Evolutionary conservation across 2,797 vertebrate genomes (phyloP), one percentile per base, ranked within the genome.

Genomic region (Sebastiscus tertius): DNA sequence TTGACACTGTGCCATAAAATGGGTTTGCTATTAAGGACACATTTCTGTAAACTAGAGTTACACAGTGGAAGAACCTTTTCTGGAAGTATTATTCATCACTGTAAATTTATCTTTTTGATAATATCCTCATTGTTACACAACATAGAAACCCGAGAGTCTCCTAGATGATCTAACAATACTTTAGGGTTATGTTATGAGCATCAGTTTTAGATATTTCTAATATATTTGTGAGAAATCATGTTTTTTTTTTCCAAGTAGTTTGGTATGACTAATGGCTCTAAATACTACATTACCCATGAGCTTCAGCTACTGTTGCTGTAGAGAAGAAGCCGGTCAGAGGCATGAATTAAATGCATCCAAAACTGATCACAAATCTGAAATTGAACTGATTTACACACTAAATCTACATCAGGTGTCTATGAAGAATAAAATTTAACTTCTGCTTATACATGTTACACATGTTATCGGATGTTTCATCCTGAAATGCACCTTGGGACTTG

Each of bases 401-500:
- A 1, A 66, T 66, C n/a, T 58, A 16, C 1, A 39, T 64, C 26
- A 54, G 61, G 14, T 55, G 34, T 62, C 29, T 61, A 1, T 2
- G 22, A 61, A 72, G n/a, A 8, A 34, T 34, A 73, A 24, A 54
- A 16, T n/a, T 61, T 2, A 33, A 20, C 59, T 60, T 0, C 22
- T 52, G 34, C 12, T 29, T 11, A n/a, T 0, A 46, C 42, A 46
- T 18, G 16, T n/a, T n/a, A n/a, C n/a, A n/a, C n/a, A n/a, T n/a
- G 42, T 46, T 0, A 46, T 46, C 16, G 1, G 0, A 18, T 46
- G 16, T 46, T 46, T 18, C 42, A 1, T 0, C 0, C 42, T 46
- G 42, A 46, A 46, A 46, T 46, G 42, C 3, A 46, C 16, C 42
- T 46, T 18, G 42, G 42, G 42, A 46, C 42, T 46, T 46, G 42